These are phyloP conservation scores for Heliconius ismenius DNA, from an alignment of 2,888 invertebrate genomes.

Conservation along the genomic window DNA sequence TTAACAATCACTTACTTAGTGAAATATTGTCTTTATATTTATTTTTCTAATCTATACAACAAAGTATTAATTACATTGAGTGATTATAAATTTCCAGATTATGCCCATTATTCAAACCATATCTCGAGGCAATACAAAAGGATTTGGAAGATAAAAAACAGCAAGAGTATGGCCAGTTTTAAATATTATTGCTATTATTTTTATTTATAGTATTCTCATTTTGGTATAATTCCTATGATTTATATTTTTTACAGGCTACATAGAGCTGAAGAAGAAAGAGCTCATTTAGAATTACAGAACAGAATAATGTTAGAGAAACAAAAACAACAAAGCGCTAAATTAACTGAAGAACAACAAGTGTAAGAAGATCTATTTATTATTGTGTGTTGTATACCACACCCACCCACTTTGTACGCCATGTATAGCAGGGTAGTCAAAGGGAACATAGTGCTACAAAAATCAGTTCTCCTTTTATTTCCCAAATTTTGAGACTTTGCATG, in stretches of 20 bases:
- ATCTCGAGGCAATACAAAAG: slow-evolving; percentile 94
- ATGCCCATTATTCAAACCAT: slow-evolving; percentile 95
- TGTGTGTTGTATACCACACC: neutral
- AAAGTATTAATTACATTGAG: neutral
- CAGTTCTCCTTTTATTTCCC: neutral
- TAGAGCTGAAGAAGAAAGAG: slow-evolving; percentile 81
- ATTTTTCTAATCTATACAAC: neutral
- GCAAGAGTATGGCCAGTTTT: slow-evolving; percentile 61
- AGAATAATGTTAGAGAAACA: slow-evolving; percentile 84
- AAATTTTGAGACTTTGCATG: neutral
- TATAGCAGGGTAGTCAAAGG: neutral
- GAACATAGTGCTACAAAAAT: neutral
- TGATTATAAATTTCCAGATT: slow-evolving; percentile 69
- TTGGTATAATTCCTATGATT: neutral
- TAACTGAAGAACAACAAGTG: slow-evolving; percentile 84
- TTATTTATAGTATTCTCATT: neutral
- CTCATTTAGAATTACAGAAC: slow-evolving; percentile 82
- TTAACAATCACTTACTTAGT: too few relatives aligned
- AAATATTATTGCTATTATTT: neutral
- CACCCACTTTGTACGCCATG: neutral
- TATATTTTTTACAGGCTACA: slow-evolving; percentile 58
- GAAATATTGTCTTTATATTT: neutral
- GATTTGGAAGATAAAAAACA: slow-evolving; percentile 90
- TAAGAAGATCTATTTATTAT: slow-evolving; percentile 52
- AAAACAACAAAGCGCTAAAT: slow-evolving; percentile 83